Conservation (phyloP, 1,140 invertebrate species). For the Laodelphax striatellus region DNA sequence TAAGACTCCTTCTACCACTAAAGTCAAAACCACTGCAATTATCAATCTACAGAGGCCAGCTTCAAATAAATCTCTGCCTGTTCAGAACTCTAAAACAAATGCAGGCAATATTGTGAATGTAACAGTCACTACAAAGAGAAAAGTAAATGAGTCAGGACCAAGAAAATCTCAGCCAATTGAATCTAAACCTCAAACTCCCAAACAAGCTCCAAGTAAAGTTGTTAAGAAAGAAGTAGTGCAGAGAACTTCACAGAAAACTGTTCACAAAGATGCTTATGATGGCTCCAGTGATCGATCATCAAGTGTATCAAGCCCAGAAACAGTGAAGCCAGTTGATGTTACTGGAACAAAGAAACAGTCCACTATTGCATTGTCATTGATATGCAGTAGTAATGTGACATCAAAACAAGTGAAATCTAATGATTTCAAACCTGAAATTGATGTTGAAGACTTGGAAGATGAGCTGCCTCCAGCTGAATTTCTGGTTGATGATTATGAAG, state of each 20-base stretch:
- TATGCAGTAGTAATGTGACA: background rate
- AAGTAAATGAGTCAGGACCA: no score
- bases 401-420: background rate
- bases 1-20: slow-evolving; percentile 28
- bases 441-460: slow-evolving; percentile 22
- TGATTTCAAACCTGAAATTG: background rate
- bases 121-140: slow-evolving; percentile 8
- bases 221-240: background rate
- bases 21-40: slow-evolving; percentile 17
- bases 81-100: background rate
- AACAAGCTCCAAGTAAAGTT: no score
- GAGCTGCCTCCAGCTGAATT: slow-evolving; percentile 26
- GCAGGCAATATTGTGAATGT: background rate
- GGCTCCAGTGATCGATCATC: slow-evolving; percentile 12
- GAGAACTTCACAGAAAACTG: slow-evolving; percentile 4
- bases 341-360: slow-evolving; percentile 5
- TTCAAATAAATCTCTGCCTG: background rate
- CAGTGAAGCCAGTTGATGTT: slow-evolving; percentile 11
- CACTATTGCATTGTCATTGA: slow-evolving; percentile 1
- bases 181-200: no score
- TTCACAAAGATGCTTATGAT: slow-evolving; percentile 7
- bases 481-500: slow-evolving; percentile 21
- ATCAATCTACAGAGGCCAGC: slow-evolving; percentile 2
- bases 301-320: slow-evolving; percentile 18
- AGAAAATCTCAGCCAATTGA: no score